Evolutionary conservation across 2,888 invertebrate genomes (phyloP), one percentile per base, ranked within the genome.

Genomic region (Seira ritae): DNA sequence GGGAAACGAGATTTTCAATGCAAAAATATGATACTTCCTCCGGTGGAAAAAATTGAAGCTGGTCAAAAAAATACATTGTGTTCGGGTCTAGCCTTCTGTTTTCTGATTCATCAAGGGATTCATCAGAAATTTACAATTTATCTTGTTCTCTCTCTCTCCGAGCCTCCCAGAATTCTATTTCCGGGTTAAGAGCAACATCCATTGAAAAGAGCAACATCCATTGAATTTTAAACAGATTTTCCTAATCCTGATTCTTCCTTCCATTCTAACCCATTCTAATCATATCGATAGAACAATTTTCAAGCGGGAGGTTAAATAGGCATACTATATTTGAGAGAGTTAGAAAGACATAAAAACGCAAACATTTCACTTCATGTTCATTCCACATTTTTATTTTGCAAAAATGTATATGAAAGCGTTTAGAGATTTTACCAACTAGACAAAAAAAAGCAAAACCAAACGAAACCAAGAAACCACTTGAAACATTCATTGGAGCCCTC

Each of bases 81-180:
- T 80, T 80, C 73, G 22, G n/a, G 19, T 78, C 67, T 73, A 24
- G 31, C 31, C 31, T 72, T 72, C 69, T 60, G 68, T 80, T 80
- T 68, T 80, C 73, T 31, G 31, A 31, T 31, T 31, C 31, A 31
- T 31, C 31, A 31, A 31, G 31, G 8, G 31, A 31, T 4, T n/a
- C 73, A 46, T 37, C 17, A 50, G 23, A 79, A 72, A 37, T 23
- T 66, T 65, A 74, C 31, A 31, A 74, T 78, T 80, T 80, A 80
- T 80, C 80, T 77, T 69, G 73, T 74, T 70, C 79, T 72, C 55
- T 2, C 46, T 37, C 76, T 67, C 72, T 65, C 20, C 74, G 74
- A 80, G 31, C 31, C 8, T 31, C 31, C 31, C 80, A 80, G 80
- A 80, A 74, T 86, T 88, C 87, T 87, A 87, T 88, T 88, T 88